Conservation (phyloP, 2,113 vertebrate species). For the Campylomormyrus numenius region DNA sequence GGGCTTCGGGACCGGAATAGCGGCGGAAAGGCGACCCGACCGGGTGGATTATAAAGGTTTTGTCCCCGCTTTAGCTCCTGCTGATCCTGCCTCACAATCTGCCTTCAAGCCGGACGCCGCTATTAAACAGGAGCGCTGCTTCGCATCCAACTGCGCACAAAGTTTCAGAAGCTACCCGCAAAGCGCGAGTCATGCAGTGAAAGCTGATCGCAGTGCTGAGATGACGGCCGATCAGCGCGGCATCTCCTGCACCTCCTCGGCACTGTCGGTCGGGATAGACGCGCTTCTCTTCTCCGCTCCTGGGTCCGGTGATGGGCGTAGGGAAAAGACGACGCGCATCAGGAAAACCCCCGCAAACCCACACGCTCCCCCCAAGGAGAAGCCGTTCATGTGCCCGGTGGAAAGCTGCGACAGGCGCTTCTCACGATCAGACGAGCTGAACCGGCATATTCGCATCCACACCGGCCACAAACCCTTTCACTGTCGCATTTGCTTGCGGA, state of each 20-base stretch:
- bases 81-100: conserved; percentile 58
- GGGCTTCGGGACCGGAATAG: conserved; percentile 64
- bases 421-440: conserved; percentile 86
- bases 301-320: conserved; percentile 64
- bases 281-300: conserved; percentile 59
- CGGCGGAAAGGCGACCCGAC: conserved; percentile 58
- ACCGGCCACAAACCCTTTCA: conserved; percentile 96
- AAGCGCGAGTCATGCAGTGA: conserved; percentile 41
- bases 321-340: conserved; percentile 59
- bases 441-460: conserved; percentile 88
- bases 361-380: conserved; percentile 80
- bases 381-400: conserved; percentile 80
- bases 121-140: conserved; percentile 65
- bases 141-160: conserved; percentile 61
- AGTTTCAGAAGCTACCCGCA: conserved; percentile 59
- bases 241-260: conserved; percentile 60
- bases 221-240: conserved; percentile 55
- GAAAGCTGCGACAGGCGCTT: conserved; percentile 83
- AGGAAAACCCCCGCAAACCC: conserved; percentile 74
- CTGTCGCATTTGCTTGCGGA: conserved; percentile 84
- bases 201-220: conserved; percentile 48
- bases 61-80: conserved; percentile 60
- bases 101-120: conserved; percentile 63
- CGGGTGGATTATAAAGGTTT: conserved; percentile 69
- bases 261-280: conserved; percentile 54